phyloP scores from a whole-genome alignment of 1,140 invertebrate species.

The Macrostomum lignano region DNA sequence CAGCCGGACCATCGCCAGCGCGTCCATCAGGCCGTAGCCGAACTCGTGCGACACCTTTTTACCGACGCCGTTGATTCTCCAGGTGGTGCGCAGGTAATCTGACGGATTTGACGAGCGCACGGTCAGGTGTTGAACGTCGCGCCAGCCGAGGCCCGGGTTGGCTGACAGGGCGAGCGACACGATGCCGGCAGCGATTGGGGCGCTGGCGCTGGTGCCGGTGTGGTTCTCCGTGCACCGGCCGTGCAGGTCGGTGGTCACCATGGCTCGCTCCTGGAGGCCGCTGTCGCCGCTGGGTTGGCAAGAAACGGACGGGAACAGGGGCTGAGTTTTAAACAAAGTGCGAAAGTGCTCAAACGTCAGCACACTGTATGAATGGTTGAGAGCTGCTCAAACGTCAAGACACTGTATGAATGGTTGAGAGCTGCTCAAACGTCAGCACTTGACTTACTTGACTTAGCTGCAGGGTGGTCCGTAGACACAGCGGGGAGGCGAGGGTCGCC shows the following conservation, averaged over 20 bases:
- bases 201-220: conserved; percentile 86
- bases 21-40: conserved; percentile 73
- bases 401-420: no score
- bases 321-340: no score
- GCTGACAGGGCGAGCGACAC: conserved; percentile 81
- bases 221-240: conserved; percentile 98
- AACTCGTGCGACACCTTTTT: conserved; percentile 25
- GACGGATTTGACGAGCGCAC: neutral
- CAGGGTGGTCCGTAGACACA: no score
- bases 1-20: conserved; percentile 58
- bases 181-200: conserved; percentile 84
- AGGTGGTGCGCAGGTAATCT: conserved; percentile 26
- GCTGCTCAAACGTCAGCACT: no score
- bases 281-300: no score
- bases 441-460: no score
- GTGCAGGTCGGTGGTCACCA: conserved; percentile 47
- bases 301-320: no score
- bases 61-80: conserved; percentile 42
- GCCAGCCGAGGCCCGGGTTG: conserved; percentile 67
- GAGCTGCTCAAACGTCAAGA: no score
- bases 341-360: no score
- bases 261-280: no score
- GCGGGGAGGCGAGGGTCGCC: no score
- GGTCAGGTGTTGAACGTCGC: conserved; percentile 80
- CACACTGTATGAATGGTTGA: no score